phyloP scores from a whole-genome alignment of 2,113 vertebrate species.

The Anolis sagrei region DNA sequence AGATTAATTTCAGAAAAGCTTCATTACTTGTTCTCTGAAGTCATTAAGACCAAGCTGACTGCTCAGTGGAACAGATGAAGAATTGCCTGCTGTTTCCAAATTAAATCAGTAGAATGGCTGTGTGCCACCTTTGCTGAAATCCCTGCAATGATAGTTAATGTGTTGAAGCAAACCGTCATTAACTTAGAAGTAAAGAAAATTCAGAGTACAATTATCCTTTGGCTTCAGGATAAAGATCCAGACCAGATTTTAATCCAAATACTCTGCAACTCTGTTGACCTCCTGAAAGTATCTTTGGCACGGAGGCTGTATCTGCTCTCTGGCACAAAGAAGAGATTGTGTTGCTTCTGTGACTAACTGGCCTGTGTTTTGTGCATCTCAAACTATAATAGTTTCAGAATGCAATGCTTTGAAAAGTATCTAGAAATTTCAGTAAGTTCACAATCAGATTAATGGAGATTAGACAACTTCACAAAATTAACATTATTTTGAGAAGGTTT shows the following conservation, averaged over 20 bases:
- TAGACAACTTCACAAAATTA: neutral
- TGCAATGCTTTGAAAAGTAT: neutral
- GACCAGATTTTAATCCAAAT: neutral
- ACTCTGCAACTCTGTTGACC: neutral
- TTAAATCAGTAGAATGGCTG: conserved; percentile 23
- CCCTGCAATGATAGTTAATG: conserved; percentile 40
- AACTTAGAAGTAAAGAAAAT: conserved; percentile 12
- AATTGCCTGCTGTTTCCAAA: conserved; percentile 33
- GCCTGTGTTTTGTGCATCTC: neutral
- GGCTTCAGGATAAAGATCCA: neutral
- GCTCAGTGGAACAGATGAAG: conserved; percentile 18
- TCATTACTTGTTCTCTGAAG: neutral
- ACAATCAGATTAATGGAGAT: neutral
- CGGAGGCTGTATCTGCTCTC: neutral
- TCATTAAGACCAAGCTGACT: conserved; percentile 8
- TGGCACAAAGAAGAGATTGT: neutral
- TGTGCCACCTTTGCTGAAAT: neutral
- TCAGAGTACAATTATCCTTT: neutral
- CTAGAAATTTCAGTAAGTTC: too few relatives aligned
- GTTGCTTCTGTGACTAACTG: neutral
- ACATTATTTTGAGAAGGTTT: neutral
- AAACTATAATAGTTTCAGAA: neutral
- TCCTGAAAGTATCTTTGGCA: neutral
- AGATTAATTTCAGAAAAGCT: conserved; percentile 25
- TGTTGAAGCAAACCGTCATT: neutral